phyloP scores from a whole-genome alignment of 2,113 vertebrate genomes.

The Pterocles gutturalis region DNA sequence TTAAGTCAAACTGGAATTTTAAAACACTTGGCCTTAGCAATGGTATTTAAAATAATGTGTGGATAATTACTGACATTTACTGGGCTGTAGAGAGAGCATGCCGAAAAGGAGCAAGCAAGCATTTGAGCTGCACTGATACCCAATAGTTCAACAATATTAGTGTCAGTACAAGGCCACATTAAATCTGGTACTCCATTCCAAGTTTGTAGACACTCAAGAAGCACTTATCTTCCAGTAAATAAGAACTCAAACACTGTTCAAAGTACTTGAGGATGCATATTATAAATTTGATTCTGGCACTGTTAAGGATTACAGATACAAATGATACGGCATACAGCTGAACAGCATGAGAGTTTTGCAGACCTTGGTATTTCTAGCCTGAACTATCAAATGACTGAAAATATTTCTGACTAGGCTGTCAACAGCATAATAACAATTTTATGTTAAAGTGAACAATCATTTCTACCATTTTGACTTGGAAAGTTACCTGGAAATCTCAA shows the following conservation, averaged over 20 bases:
- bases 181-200: slow-evolving; percentile 9
- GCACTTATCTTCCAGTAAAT: slow-evolving; percentile 53
- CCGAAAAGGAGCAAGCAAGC: neutral
- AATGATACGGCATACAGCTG: neutral
- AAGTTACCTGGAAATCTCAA: neutral
- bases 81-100: neutral
- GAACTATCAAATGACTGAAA: neutral
- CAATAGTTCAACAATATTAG: neutral
- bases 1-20: slow-evolving; percentile 40
- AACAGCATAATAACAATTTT: accelerated
- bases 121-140: neutral
- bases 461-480: neutral
- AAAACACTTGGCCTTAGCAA: slow-evolving; percentile 11
- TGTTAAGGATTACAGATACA: neutral
- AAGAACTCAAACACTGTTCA: slow-evolving; percentile 1
- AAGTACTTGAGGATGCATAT: slow-evolving; percentile 11
- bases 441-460: neutral
- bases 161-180: neutral
- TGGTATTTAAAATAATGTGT: slow-evolving; percentile 33
- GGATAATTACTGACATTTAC: slow-evolving; percentile 60
- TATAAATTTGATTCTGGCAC: slow-evolving; percentile 19
- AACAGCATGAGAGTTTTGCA: neutral
- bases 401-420: neutral
- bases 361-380: neutral
- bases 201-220: neutral